Conservation (phyloP, 1,140 invertebrate genomes). For the Hyphantria cunea region DNA sequence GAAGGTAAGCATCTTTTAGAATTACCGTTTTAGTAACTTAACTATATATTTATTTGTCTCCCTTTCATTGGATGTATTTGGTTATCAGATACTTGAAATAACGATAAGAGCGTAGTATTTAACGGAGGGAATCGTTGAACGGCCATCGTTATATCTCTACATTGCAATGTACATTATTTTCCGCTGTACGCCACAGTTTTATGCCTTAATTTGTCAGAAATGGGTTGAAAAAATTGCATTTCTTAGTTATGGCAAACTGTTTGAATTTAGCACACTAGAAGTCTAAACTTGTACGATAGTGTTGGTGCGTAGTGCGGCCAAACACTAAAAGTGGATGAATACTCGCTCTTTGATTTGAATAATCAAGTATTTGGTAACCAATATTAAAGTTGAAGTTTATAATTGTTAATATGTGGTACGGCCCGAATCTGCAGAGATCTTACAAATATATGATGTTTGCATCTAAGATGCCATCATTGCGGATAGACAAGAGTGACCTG, state of each 20-base stretch:
- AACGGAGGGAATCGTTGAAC: slow-evolving; percentile 65
- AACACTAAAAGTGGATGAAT: slow-evolving; percentile 4
- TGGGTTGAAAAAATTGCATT: slow-evolving; percentile 50
- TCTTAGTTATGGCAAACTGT: slow-evolving; percentile 46
- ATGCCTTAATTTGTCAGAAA: slow-evolving; percentile 41
- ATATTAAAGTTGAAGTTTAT: slow-evolving; percentile 14
- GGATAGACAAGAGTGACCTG: slow-evolving; percentile 92
- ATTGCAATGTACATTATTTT: slow-evolving; percentile 54
- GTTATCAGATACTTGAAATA: slow-evolving; percentile 58
- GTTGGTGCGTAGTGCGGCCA: neutral
- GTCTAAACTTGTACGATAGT: slow-evolving; percentile 25
- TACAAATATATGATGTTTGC: slow-evolving; percentile 85
- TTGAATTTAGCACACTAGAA: slow-evolving; percentile 53
- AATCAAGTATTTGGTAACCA: slow-evolving; percentile 6
- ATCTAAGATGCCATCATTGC: slow-evolving; percentile 87
- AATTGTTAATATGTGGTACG: slow-evolving; percentile 69
- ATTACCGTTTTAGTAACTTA: slow-evolving; percentile 3
- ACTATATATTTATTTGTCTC: slow-evolving; percentile 13
- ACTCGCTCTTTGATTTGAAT: slow-evolving; percentile 15
- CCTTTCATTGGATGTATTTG: slow-evolving; percentile 33
- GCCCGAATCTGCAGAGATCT: slow-evolving; percentile 75
- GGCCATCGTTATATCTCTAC: slow-evolving; percentile 52
- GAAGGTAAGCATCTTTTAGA: slow-evolving; percentile 15
- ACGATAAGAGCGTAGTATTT: slow-evolving; percentile 74
- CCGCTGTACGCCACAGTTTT: slow-evolving; percentile 30